Conservation (phyloP, 2,113 vertebrate species). For the Grallaria varia region DNA sequence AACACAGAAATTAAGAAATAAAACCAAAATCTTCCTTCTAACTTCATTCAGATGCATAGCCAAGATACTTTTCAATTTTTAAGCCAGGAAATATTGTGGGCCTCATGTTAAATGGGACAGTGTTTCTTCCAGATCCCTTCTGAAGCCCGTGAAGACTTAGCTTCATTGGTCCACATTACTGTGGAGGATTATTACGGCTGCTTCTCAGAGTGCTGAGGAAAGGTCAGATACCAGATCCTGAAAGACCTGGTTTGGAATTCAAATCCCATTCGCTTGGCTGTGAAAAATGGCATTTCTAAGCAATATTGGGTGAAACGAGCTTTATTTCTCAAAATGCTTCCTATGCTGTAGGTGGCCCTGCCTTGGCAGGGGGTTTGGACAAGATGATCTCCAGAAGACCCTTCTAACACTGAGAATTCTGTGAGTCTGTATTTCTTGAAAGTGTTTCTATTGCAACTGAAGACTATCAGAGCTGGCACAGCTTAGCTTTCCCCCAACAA, state of each 20-base stretch:
- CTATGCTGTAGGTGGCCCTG: not conserved
- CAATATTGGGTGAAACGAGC: not conserved
- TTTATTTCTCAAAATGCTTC: not conserved
- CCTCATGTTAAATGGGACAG: conserved; percentile 6
- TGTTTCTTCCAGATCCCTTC: not conserved
- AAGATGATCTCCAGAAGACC: not conserved
- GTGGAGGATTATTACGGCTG: not conserved
- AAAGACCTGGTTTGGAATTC: not conserved
- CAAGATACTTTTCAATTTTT: conserved; percentile 57
- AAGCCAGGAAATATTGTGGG: conserved; percentile 31
- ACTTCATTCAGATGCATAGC: not conserved
- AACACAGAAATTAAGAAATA: not conserved
- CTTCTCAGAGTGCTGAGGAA: not conserved
- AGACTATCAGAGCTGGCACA: not conserved
- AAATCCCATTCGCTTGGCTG: not conserved
- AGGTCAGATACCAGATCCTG: not conserved
- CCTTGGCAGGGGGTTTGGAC: not conserved
- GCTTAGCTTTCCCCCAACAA: not conserved
- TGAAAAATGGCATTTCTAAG: not conserved
- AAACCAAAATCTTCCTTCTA: not conserved
- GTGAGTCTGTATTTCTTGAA: not conserved
- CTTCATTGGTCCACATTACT: not conserved
- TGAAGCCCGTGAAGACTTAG: not conserved
- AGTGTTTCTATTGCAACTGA: not conserved
- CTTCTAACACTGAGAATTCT: not conserved